Base-by-base conservation (phyloP, 2,797 vertebrate species). In the Dendrocincla fuliginosa region DNA sequence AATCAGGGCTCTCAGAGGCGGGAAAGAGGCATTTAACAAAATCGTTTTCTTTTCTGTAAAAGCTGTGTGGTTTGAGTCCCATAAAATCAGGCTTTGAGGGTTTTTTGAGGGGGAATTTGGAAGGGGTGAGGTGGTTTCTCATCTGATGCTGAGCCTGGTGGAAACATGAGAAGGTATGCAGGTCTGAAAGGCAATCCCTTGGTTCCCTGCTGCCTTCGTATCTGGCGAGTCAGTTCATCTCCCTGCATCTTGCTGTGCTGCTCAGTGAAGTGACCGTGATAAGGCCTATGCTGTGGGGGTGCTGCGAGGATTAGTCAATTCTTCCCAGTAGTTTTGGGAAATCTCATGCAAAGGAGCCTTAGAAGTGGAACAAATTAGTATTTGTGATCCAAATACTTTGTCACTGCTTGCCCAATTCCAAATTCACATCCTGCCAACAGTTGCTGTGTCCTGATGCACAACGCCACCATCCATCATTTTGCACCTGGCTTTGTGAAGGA, bases 301-400 rank as follows among this genome's bases (percentile, higher is more conserved):
- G 32, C 13, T 0, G 0, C 0, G 0, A 46, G 44, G 25, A 30
- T 81, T 44, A 55, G 17, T 11, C 57, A 57, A 1, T 13, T 42
- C 55, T 80, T 57, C 3, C 2, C 55, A 47, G 2, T 27, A 8
- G n/a, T 55, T 82, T 8, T 4, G 44, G 71, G 57, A 78, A 57
- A 32, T 44, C 41, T 64, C 61, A 23, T 12, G 50, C 70, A 60
- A 46, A 37, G 73, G 32, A 59, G 30, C 60, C 37, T 53, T 30
- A 27, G 46, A 78, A 78, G 24, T 49, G 33, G 69, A 53, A 75
- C 53, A 68, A 46, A 52, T 42, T 11, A 8, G 5, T 59, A 5
- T 90, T 74, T 82, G 61, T 41, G 20, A 64, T 87, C 28, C 49
- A 67, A 1, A 30, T 25, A 11, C 68, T 81, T 71, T 3, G 32